Evolutionary conservation across 2,797 vertebrate genomes (phyloP).

Genomic region (Lithobates sylvaticus): DNA sequence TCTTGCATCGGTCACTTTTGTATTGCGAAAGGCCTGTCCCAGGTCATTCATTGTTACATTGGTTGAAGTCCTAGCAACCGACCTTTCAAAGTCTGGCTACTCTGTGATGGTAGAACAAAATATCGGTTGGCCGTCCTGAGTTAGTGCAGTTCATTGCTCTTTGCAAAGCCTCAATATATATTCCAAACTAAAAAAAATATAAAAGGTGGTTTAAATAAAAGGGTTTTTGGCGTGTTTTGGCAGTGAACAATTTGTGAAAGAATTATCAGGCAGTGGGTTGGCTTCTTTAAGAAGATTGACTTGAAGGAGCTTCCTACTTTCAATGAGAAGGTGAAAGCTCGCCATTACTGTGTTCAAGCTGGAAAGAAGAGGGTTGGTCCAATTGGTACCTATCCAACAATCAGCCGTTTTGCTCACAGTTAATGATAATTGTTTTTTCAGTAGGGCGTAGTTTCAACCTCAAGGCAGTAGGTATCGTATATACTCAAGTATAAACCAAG

Average conservation of each 20-base stretch:
- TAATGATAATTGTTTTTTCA: too few species aligned
- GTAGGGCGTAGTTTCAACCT: too few species aligned
- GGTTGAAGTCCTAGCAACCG: neutral
- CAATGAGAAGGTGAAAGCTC: neutral
- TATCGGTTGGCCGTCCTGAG: too few species aligned
- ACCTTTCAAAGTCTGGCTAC: neutral
- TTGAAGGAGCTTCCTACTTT: too few species aligned
- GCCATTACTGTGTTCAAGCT: neutral
- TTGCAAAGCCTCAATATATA: neutral
- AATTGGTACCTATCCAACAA: too few species aligned
- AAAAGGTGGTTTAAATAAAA: too few species aligned
- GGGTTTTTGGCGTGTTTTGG: too few species aligned
- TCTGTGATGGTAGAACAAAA: neutral
- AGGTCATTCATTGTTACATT: neutral
- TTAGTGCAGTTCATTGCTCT: neutral
- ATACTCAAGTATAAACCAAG: too few species aligned
- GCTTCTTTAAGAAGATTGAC: neutral
- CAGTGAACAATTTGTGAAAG: neutral
- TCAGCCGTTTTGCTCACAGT: too few species aligned
- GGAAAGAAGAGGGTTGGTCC: too few species aligned
- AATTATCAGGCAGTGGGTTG: neutral
- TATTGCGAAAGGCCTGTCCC: neutral
- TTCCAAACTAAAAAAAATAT: neutral
- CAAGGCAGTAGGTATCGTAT: too few species aligned
- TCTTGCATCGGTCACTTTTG: neutral